Conservation (phyloP, 1,140 invertebrate species). For the Myzus persicae region DNA sequence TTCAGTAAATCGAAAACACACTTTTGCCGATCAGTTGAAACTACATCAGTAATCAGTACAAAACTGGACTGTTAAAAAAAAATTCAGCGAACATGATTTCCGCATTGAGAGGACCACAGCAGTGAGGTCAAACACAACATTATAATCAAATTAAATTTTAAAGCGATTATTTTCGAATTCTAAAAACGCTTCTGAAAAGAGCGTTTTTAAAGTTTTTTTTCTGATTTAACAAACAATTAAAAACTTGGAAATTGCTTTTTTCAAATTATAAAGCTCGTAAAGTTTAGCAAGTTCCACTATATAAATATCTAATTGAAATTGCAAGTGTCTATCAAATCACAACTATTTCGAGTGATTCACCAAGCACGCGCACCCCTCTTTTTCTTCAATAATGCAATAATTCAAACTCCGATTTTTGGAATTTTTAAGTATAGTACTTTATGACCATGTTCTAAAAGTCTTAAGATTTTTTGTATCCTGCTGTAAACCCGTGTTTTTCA, state of each 20-base stretch:
- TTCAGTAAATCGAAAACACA: background rate
- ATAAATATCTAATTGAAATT: background rate
- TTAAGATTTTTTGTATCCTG: too few species aligned
- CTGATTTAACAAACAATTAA: background rate
- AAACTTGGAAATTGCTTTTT: slow-evolving; percentile 11
- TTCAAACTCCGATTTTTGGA: too few species aligned
- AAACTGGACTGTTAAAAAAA: background rate
- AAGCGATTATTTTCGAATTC: background rate
- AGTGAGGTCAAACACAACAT: background rate
- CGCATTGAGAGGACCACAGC: background rate
- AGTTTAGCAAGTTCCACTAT: background rate
- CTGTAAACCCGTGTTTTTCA: too few species aligned
- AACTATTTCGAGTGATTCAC: background rate
- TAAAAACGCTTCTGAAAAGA: background rate
- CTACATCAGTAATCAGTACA: background rate
- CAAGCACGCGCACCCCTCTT: too few species aligned
- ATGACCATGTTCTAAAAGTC: too few species aligned
- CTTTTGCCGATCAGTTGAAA: background rate
- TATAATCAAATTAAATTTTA: background rate
- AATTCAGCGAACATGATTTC: background rate
- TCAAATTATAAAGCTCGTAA: background rate
- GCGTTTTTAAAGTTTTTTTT: background rate
- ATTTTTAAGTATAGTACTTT: too few species aligned
- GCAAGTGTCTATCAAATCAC: background rate
- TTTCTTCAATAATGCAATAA: too few species aligned